Percentiles rank a stretch among this genome's conserved stretches.
phyloP scores from a whole-genome alignment of 2,113 vertebrate species.

The Xenopus tropicalis region DNA sequence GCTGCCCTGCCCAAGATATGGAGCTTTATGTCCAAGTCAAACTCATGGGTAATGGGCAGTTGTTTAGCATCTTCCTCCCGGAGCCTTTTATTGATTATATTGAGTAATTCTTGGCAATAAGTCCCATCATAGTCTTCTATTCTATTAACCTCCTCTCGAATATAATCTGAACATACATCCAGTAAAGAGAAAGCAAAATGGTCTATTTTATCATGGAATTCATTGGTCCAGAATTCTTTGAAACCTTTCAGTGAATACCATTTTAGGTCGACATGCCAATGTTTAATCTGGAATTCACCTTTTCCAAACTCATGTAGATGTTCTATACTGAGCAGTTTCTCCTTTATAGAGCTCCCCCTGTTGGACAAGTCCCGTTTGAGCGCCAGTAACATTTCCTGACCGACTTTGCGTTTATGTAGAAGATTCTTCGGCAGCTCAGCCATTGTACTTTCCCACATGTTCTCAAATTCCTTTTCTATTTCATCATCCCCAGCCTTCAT shows the following conservation, averaged over 20 bases:
- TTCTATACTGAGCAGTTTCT: conserved; percentile 51
- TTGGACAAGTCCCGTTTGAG: conserved; percentile 56
- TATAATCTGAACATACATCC: conserved; percentile 52
- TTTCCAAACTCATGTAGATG: conserved; percentile 13
- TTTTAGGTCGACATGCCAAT: conserved; percentile 46
- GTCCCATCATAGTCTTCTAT: conserved; percentile 54
- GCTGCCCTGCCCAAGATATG: conserved; percentile 1
- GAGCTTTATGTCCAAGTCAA: conserved; percentile 41
- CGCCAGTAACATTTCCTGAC: conserved; percentile 47
- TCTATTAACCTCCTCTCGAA: conserved; percentile 49
- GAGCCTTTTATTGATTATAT: conserved; percentile 8
- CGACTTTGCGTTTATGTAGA: conserved; percentile 56
- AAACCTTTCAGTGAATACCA: conserved; percentile 39
- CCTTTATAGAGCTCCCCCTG: conserved; percentile 48
- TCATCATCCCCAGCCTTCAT: conserved; percentile 17
- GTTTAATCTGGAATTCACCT: conserved; percentile 50
- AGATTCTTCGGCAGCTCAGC: conserved; percentile 25
- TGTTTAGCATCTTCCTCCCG: not conserved
- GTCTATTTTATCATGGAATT: conserved; percentile 49
- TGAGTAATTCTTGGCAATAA: too few species aligned
- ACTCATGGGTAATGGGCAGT: not conserved
- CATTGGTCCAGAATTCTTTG: conserved; percentile 56
- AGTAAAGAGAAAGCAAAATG: conserved; percentile 51
- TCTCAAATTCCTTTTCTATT: conserved; percentile 59
- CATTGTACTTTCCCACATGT: conserved; percentile 60